Percentiles rank a stretch among this genome's conserved stretches.
phyloP scores from a whole-genome alignment of 2,113 vertebrate genomes.

The Glaucomys volans region DNA sequence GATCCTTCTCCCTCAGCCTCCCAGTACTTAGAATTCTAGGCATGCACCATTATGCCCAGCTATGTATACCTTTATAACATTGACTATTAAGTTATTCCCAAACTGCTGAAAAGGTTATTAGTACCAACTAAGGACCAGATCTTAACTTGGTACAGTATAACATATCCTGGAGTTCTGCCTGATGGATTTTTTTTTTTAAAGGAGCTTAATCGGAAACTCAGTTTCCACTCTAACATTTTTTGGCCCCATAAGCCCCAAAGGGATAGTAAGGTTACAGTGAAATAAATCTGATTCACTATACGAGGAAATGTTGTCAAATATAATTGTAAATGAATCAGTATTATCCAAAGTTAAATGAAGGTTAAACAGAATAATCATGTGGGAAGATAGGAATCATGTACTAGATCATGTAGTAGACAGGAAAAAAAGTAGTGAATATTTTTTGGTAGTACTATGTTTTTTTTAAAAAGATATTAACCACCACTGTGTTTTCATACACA shows the following conservation, averaged over 20 bases:
- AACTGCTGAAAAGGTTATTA: neutral
- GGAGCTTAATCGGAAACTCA: neutral
- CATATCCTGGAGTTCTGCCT: neutral
- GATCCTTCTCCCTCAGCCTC: neutral
- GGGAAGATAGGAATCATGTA: neutral
- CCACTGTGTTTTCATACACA: constrained; percentile 77
- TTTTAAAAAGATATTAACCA: constrained; percentile 8
- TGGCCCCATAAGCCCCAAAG: neutral
- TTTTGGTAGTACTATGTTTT: neutral
- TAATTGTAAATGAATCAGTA: neutral
- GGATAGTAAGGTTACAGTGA: neutral
- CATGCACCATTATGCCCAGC: neutral
- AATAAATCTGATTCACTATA: neutral
- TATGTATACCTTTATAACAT: neutral
- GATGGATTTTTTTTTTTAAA: neutral
- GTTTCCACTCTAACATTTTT: neutral
- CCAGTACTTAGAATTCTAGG: neutral
- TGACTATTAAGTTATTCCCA: neutral
- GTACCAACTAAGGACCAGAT: neutral
- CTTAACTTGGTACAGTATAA: neutral
- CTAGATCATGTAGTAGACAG: neutral
- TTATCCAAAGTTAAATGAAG: constrained; percentile 8
- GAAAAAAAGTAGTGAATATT: neutral
- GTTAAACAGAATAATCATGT: constrained; percentile 19
- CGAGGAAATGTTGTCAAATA: neutral